phyloP scores from a whole-genome alignment of 2,888 invertebrate genomes.

The Agriotes lineatus region DNA sequence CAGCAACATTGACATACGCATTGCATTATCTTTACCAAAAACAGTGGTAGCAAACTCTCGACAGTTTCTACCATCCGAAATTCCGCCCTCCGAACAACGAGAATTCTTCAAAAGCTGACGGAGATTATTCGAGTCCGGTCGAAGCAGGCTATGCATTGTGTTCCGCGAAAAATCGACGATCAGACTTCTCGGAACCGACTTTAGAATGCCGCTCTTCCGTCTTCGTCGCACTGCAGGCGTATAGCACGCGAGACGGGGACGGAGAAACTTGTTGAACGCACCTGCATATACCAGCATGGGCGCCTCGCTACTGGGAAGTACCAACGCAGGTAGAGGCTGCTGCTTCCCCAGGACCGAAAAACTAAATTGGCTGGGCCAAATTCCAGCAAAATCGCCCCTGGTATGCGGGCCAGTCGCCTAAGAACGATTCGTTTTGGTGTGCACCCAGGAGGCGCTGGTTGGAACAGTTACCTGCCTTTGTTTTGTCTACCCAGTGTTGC shows the following conservation, averaged over 20 bases:
- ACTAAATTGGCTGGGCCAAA: too few species aligned
- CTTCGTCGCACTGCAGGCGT: constrained; percentile 18
- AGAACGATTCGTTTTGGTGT: too few species aligned
- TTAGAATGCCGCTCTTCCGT: constrained; percentile 27
- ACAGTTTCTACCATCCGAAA: too few species aligned
- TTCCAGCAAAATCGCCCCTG: too few species aligned
- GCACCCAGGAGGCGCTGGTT: too few species aligned
- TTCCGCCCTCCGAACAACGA: too few species aligned
- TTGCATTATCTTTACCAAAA: not conserved
- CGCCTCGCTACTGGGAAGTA: constrained; percentile 31
- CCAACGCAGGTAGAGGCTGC: constrained; percentile 27
- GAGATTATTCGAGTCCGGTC: constrained; percentile 12
- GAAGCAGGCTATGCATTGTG: constrained; percentile 32
- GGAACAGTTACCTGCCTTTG: too few species aligned
- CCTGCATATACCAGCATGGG: constrained; percentile 44
- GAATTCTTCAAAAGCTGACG: not conserved
- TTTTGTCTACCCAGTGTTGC: too few species aligned
- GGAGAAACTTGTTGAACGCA: constrained; percentile 45
- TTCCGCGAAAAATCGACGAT: constrained; percentile 61
- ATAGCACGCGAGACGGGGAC: constrained; percentile 19
- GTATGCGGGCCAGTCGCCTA: too few species aligned
- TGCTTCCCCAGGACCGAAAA: not conserved
- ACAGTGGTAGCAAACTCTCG: not conserved
- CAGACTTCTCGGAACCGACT: constrained; percentile 61
- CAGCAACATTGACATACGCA: not conserved